These are phyloP conservation scores for Gymnopithys bicolor DNA, from an alignment of 2,797 vertebrate species.

Conservation along the genomic window DNA sequence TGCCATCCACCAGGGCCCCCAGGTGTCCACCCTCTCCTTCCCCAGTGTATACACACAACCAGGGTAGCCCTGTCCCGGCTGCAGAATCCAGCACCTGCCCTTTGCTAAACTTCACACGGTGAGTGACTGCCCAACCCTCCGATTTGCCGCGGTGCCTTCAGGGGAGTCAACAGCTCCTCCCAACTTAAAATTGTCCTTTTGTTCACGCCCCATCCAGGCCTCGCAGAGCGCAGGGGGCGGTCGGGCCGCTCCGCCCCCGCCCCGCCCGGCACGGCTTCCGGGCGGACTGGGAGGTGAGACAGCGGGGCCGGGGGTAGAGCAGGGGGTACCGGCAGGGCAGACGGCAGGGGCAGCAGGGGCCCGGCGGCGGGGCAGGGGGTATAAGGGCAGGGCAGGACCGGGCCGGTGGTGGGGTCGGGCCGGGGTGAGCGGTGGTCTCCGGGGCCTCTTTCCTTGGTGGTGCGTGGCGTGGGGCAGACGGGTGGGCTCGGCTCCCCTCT, in stretches of 20 bases:
- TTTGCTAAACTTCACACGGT: not conserved
- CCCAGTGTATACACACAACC: not conserved
- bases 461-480: not conserved
- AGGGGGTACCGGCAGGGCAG: too few species aligned
- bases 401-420: fast-evolving
- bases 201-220: fast-evolving
- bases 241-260: not conserved
- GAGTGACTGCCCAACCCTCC: not conserved
- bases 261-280: not conserved
- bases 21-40: not conserved
- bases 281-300: not conserved
- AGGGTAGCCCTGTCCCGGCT: not conserved
- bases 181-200: fast-evolving
- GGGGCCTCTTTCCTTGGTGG: fast-evolving
- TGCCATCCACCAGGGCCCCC: not conserved
- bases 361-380: not conserved
- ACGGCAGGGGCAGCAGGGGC: not conserved
- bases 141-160: too few species aligned
- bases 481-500: not conserved
- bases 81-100: not conserved
- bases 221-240: fast-evolving
- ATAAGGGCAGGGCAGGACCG: too few species aligned
- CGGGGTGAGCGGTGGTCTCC: fast-evolving
- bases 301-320: not conserved
- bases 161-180: fast-evolving